Base-by-base conservation (phyloP, 2,888 invertebrate species). In the Apamea sordens region DNA sequence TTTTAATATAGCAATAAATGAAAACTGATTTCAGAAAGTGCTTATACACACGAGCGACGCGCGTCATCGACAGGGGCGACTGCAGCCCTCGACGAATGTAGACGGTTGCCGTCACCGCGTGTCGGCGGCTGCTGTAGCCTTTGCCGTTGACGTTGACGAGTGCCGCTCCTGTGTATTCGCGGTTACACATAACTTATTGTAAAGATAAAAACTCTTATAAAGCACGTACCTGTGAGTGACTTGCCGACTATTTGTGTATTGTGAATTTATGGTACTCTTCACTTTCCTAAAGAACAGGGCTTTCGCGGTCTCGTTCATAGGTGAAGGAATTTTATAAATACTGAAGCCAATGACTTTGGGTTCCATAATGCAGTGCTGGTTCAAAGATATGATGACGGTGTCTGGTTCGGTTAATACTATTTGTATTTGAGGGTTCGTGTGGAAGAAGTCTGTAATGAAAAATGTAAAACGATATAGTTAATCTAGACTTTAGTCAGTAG, bases 321-420 rank as follows among this genome's bases (percentile, higher is more conserved):
- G 97, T 92, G 98, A 98, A 83, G 98, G 97, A 89, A 98, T 94
- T 67, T 98, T 97, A 93, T 99, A 99, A 74, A 98, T 98, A 76
- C 99, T 99, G 93, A 99, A 99, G 53, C 99, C 99, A 86, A 99
- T 98, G 10, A 99, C 99, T 97, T 99, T 99, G 21, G 99, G 99
- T 93, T 99, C 99, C 97, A 99, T 98, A 74, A 99, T 98, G 84
- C 98, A 98, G 94, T 99, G 99, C 92, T 99, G 99, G 93, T 98
- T 98, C 21, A 99, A 95, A 0, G 98, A 98, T 73, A 99, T 98
- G 24, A 99, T 98, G 1, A 98, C 98, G 0, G 93, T 93, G 77
- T 94, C 95, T 0, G 93, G 86, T 92, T 99, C 99, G 89, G 98
- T 98, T 53, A 99, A 94, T 69, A 98, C 97, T 70, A 99, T 93